These are phyloP conservation scores for Netelia virgata DNA, from an alignment of 2,888 invertebrate species.

Conservation along the genomic window DNA sequence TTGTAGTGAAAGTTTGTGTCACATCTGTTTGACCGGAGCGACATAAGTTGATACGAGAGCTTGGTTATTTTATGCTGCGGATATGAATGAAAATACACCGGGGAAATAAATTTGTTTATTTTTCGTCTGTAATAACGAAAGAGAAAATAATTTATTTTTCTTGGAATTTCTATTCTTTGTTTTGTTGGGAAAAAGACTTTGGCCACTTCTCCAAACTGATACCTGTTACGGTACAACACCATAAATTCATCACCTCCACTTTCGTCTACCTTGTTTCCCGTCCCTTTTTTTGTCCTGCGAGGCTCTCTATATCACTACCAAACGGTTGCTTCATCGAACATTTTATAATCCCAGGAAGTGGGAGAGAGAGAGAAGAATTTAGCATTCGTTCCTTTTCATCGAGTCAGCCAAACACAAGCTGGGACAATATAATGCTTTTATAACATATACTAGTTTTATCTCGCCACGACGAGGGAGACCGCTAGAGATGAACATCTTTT, in stretches of 20 bases:
- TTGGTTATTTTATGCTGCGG: background rate
- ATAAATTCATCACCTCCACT: slow-evolving; percentile 3
- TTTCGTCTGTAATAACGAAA: no score
- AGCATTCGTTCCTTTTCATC: background rate
- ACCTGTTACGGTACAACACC: background rate
- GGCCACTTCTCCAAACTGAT: no score
- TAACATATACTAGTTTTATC: background rate
- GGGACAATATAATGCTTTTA: slow-evolving; percentile 5
- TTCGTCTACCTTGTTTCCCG: background rate
- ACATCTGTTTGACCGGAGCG: background rate
- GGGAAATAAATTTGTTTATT: no score
- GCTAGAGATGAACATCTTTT: slow-evolving; percentile 2
- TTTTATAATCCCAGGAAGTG: background rate
- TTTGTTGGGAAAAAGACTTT: no score
- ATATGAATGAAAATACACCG: background rate
- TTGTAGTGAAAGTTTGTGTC: slow-evolving; percentile 29
- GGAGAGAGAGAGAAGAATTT: background rate
- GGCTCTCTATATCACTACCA: background rate
- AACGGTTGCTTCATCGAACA: background rate
- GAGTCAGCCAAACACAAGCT: background rate
- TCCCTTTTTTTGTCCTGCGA: background rate
- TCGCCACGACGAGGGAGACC: background rate
- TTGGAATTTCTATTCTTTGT: no score
- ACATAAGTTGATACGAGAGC: background rate
- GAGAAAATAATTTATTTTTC: no score